Evolutionary conservation across 1,140 invertebrate genomes (phyloP).

Genomic region (Ceratina japonica): DNA sequence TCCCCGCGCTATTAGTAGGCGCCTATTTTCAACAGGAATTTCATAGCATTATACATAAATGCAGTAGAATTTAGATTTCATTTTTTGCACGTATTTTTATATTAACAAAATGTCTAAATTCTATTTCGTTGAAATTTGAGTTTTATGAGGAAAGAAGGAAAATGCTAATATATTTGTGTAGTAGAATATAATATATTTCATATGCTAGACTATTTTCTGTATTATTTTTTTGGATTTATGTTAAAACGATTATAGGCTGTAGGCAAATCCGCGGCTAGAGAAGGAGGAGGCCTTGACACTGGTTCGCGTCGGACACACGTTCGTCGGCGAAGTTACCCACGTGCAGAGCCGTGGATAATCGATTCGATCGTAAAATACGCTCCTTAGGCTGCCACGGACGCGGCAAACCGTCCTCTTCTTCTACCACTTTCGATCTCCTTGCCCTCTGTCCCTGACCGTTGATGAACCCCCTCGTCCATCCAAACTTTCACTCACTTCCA

Average conservation of each 20-base stretch:
- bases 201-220: too few relatives aligned
- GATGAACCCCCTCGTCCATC: neutral
- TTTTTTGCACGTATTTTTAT: neutral
- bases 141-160: too few relatives aligned
- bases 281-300: constrained; percentile 63
- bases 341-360: constrained; percentile 74
- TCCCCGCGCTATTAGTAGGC: too few relatives aligned
- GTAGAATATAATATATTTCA: too few relatives aligned
- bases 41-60: constrained; percentile 20
- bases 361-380: constrained; percentile 76
- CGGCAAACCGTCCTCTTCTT: constrained; percentile 12
- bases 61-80: constrained; percentile 19
- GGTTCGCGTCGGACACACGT: constrained; percentile 66
- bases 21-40: neutral
- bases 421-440: constrained; percentile 32
- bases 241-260: constrained; percentile 21
- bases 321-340: constrained; percentile 70
- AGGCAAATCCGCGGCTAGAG: constrained; percentile 61
- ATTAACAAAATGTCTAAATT: too few relatives aligned
- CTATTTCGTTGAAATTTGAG: too few relatives aligned
- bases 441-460: neutral
- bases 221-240: too few relatives aligned
- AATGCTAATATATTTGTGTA: too few relatives aligned
- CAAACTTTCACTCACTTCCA: too few relatives aligned
- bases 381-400: constrained; percentile 66